Percentiles rank a stretch among this genome's conserved stretches.
phyloP scores from a whole-genome alignment of 2,888 invertebrate species.

The Thereva nobilitata region DNA sequence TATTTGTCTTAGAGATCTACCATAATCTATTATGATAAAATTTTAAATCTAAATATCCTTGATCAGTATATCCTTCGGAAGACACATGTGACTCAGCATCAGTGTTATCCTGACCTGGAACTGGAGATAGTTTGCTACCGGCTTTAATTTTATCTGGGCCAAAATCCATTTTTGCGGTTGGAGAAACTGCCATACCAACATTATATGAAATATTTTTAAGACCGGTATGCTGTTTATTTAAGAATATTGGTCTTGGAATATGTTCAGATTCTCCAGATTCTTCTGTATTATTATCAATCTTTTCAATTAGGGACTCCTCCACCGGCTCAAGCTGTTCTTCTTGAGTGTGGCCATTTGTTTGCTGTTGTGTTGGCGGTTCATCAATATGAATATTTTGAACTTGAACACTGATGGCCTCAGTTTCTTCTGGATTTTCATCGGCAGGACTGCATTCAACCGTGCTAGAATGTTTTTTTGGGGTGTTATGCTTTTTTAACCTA shows the following conservation, averaged over 20 bases:
- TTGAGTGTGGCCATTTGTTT: constrained; percentile 25
- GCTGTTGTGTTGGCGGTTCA: not conserved
- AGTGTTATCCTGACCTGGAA: constrained; percentile 28
- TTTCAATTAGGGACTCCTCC: constrained; percentile 19
- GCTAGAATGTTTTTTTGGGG: too few relatives aligned
- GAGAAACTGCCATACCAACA: constrained; percentile 56
- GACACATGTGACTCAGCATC: constrained; percentile 55
- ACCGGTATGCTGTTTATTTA: constrained; percentile 57
- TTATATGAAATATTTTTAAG: constrained; percentile 57
- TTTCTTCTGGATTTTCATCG: constrained; percentile 17
- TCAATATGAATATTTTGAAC: too few relatives aligned
- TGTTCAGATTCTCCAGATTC: constrained; percentile 47
- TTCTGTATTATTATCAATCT: constrained; percentile 44
- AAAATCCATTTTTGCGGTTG: constrained; percentile 57
- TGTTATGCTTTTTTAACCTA: too few relatives aligned
- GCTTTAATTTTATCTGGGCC: constrained; percentile 53
- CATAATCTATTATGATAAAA: constrained; percentile 78
- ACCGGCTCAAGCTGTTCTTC: constrained; percentile 5
- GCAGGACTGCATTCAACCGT: too few relatives aligned
- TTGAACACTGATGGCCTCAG: too few relatives aligned
- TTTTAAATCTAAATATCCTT: constrained; percentile 74
- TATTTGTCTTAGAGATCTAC: constrained; percentile 58
- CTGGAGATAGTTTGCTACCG: too few relatives aligned
- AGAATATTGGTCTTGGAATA: constrained; percentile 49
- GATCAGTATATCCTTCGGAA: constrained; percentile 63